These are phyloP conservation scores for Caenorhabditis doughertyi DNA, from an alignment of 2,888 invertebrate genomes.

Conservation along the genomic window DNA sequence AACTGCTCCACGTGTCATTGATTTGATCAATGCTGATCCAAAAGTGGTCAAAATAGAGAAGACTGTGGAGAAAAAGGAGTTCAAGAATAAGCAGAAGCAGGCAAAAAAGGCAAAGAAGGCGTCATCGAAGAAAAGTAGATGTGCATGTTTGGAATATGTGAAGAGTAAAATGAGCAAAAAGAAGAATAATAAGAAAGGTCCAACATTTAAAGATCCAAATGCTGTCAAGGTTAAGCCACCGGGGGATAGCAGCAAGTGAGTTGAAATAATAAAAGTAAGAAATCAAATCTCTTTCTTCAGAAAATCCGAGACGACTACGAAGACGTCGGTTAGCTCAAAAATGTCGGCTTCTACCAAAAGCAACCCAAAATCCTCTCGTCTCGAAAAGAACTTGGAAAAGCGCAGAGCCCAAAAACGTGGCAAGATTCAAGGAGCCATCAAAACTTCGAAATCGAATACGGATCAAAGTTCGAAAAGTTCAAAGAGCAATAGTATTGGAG, in stretches of 20 bases:
- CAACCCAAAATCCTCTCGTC: constrained; percentile 14
- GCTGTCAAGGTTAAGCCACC: constrained; percentile 34
- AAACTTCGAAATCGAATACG: constrained; percentile 31
- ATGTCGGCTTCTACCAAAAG: constrained; percentile 26
- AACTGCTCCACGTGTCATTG: constrained; percentile 53
- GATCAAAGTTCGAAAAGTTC: constrained; percentile 11
- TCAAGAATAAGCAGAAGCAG: constrained; percentile 15
- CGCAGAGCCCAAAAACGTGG: constrained; percentile 27
- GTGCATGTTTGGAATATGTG: constrained; percentile 56
- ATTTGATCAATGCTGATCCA: constrained; percentile 42
- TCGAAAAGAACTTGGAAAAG: constrained; percentile 35
- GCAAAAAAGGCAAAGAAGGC: constrained; percentile 23
- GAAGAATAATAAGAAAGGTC: constrained; percentile 15
- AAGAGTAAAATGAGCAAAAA: constrained; percentile 44
- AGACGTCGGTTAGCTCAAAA: constrained; percentile 27
- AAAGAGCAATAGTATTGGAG: constrained; percentile 11
- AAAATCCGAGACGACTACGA: constrained; percentile 16
- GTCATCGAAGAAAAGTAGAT: constrained; percentile 17
- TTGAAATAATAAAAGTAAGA: too few relatives aligned
- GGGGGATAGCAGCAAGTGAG: constrained; percentile 39
- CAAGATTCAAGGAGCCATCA: constrained; percentile 56
- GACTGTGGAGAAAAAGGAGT: constrained; percentile 12
- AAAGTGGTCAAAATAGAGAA: constrained; percentile 20
- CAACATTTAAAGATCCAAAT: constrained; percentile 36
- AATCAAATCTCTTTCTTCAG: too few relatives aligned